Percentiles rank a stretch among this genome's conserved stretches.
Evolutionary conservation across 2,113 vertebrate species (phyloP).

Genomic region (Progne subis): DNA sequence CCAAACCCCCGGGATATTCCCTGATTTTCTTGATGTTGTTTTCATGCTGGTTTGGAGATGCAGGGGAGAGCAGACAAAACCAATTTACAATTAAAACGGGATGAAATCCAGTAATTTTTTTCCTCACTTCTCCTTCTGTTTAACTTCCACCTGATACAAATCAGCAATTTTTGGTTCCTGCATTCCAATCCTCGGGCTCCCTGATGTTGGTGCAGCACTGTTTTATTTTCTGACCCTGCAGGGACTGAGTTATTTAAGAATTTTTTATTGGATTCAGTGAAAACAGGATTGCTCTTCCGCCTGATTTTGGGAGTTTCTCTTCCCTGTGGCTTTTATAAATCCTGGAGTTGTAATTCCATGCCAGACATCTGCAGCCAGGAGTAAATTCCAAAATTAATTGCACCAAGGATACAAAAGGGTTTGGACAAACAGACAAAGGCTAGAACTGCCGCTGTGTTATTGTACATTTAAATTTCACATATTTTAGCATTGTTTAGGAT

Average conservation of each 20-base stretch:
- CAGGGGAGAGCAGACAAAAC: background rate
- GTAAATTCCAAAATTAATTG: background rate
- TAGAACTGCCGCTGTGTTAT: background rate
- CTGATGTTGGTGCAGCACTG: background rate
- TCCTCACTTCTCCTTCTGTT: background rate
- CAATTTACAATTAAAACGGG: background rate
- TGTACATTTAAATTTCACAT: fast-evolving
- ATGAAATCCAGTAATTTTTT: background rate
- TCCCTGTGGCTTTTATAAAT: background rate
- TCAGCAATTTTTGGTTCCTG: background rate
- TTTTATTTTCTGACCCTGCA: background rate
- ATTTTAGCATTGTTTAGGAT: background rate
- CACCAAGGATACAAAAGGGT: background rate
- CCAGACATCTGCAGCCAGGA: background rate
- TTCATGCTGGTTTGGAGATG: background rate
- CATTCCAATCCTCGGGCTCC: background rate
- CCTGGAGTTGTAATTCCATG: background rate
- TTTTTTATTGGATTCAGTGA: background rate
- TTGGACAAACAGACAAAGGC: background rate
- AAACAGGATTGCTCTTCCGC: background rate
- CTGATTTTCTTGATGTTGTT: background rate
- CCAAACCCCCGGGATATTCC: background rate
- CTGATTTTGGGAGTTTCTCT: background rate
- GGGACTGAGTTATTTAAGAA: background rate
- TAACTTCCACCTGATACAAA: background rate